phyloP scores from a whole-genome alignment of 2,888 invertebrate species.

The Barypeithes pellucidus region DNA sequence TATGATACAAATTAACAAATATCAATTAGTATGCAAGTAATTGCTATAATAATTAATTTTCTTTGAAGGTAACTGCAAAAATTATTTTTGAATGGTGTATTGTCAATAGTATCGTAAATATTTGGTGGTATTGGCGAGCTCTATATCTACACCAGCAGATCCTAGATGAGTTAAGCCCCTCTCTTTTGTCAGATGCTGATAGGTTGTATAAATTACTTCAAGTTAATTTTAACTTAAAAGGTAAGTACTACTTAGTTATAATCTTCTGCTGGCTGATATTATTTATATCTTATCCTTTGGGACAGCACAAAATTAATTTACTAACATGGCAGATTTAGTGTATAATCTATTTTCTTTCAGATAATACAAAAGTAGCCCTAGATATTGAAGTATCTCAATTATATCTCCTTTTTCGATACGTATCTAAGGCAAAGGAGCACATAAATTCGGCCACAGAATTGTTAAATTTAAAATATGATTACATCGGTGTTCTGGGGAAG shows the following conservation, averaged over 20 bases:
- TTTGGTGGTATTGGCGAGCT: constrained; percentile 85
- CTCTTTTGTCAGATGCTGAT: constrained; percentile 77
- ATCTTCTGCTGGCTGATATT: no score
- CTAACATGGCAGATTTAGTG: no score
- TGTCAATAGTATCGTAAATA: constrained; percentile 66
- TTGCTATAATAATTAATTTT: neutral
- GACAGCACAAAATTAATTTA: no score
- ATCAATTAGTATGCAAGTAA: neutral
- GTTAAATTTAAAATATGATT: constrained; percentile 79
- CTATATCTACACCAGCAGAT: constrained; percentile 83
- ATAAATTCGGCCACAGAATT: constrained; percentile 77
- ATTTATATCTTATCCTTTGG: no score
- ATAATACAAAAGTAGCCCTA: constrained; percentile 67
- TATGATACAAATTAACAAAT: neutral
- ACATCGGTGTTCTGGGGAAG: constrained; percentile 88
- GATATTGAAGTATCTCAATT: constrained; percentile 78
- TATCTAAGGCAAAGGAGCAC: constrained; percentile 80
- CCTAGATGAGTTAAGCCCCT: constrained; percentile 83
- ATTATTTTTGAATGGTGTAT: constrained; percentile 68
- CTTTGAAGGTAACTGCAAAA: constrained; percentile 65
- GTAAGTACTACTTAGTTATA: constrained; percentile 58
- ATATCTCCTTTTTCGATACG: constrained; percentile 82
- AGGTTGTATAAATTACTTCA: constrained; percentile 65
- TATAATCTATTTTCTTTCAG: no score
- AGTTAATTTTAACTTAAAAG: constrained; percentile 62